Evolutionary conservation across 2,113 vertebrate species (phyloP), one percentile per base, ranked within the genome.

Genomic region (Lathamus discolor): DNA sequence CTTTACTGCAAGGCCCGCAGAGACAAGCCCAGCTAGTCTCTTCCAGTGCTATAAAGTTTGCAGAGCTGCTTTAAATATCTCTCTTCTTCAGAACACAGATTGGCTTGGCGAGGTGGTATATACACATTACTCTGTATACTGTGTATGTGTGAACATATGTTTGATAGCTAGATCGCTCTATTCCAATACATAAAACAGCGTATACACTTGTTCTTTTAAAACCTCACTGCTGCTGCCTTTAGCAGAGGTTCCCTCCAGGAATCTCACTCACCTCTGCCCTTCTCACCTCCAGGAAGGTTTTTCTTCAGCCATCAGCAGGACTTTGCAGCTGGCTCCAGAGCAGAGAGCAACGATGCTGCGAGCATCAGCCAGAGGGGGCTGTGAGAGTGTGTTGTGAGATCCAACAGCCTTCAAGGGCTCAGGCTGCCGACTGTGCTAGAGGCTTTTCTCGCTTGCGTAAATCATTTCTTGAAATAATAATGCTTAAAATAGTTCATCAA

Each of bases 61-160:
- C 93, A 90, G 95, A 95, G 92, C 5, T 52, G 93, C 96, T 94
- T 97, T 96, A 97, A 95, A 97, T 97, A 97, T 96, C 94, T 77
- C 78, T 41, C 86, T 51, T 43, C 75, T 93, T 90, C 87, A 73
- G 96, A 90, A 96, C 93, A 94, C 96, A 96, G 96, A 86, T 94
- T 96, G 94, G 72, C 94, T 93, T 69, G 17, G 72, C 11, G 94
- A 94, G 94, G 94, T 96, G 94, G 92, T 95, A 96, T 95, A 96
- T 92, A 96, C 95, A 97, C 95, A 96, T 93, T 95, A 95, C 94
- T 96, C 96, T 95, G 96, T 96, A 93, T 95, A 76, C 94, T 94
- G 72, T 95, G 82, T 88, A 96, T 96, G 95, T 96, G 95, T 91
- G 96, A 97, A 97, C 95, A 96, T 97, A 96, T 95, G 95, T 96